These are phyloP conservation scores for Melikaiella ostensackeni DNA, from an alignment of 2,888 invertebrate genomes.

Conservation along the genomic window DNA sequence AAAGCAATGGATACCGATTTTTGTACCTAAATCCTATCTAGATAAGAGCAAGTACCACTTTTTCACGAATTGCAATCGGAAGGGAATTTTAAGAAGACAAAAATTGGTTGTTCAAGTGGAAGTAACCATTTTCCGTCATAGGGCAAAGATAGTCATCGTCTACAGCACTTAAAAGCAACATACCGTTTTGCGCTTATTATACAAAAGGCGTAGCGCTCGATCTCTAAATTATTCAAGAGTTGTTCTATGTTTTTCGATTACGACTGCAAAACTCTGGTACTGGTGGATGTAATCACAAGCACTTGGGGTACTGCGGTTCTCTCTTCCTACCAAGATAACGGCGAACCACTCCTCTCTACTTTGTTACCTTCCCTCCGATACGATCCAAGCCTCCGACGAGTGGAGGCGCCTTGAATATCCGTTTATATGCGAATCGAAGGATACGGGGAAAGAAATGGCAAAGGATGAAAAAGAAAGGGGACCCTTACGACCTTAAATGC, in stretches of 20 bases:
- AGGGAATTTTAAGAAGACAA: constrained; percentile 17
- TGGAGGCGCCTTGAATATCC: constrained; percentile 41
- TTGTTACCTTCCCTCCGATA: constrained; percentile 38
- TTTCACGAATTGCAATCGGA: not conserved
- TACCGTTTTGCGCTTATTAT: constrained; percentile 39
- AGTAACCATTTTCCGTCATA: constrained; percentile 10
- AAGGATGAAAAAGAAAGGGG: constrained; percentile 37
- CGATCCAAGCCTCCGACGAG: constrained; percentile 40
- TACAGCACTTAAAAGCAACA: constrained; percentile 29
- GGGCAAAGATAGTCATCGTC: constrained; percentile 35
- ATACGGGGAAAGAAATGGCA: constrained; percentile 20
- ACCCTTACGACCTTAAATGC: constrained; percentile 10
- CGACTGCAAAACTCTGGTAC: constrained; percentile 26
- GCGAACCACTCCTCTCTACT: constrained; percentile 47
- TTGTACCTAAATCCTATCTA: not conserved
- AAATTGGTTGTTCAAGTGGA: not conserved
- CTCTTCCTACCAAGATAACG: constrained; percentile 49
- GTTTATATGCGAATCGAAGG: constrained; percentile 37
- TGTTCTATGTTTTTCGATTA: constrained; percentile 26
- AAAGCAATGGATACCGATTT: not conserved
- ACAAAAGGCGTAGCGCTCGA: constrained; percentile 23
- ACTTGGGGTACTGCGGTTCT: constrained; percentile 40
- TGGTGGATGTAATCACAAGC: constrained; percentile 28
- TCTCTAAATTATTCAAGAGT: constrained; percentile 22
- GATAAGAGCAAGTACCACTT: not conserved